Conservation (phyloP, 2,888 invertebrate genomes). For the Deroplatys truncata region DNA sequence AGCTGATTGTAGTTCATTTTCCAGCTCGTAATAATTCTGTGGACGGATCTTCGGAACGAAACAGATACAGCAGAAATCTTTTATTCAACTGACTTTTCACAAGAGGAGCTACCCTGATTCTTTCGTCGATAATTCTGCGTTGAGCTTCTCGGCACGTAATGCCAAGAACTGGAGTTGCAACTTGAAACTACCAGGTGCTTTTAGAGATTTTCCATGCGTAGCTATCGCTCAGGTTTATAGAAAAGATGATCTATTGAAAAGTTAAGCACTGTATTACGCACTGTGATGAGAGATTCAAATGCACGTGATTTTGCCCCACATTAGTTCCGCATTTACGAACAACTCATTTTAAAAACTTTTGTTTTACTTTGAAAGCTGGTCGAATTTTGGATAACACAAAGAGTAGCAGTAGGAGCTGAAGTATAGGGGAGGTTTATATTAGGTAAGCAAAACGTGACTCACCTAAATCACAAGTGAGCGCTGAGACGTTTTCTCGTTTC, state of each 20-base stretch:
- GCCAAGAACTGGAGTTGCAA: neutral
- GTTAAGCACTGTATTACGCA: neutral
- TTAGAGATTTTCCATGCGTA: neutral
- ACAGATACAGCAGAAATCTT: neutral
- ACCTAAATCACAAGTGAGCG: too few species aligned
- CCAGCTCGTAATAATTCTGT: neutral
- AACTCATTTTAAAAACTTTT: neutral
- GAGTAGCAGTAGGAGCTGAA: too few species aligned
- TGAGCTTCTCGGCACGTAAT: neutral
- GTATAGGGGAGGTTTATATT: too few species aligned
- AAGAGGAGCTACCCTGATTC: neutral
- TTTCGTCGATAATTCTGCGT: neutral
- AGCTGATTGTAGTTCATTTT: neutral
- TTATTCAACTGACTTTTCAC: neutral
- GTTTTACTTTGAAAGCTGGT: neutral
- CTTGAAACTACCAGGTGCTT: neutral
- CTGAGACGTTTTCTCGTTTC: too few species aligned
- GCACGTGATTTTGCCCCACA: neutral
- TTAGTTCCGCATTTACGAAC: neutral
- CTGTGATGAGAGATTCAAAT: neutral
- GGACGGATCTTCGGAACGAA: neutral
- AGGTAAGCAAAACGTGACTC: too few species aligned
- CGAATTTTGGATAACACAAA: too few species aligned
- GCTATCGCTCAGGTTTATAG: neutral
- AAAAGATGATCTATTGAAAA: neutral